Evolutionary conservation across 2,888 invertebrate genomes (phyloP).

Genomic region (Chymomyza fuscimana): DNA sequence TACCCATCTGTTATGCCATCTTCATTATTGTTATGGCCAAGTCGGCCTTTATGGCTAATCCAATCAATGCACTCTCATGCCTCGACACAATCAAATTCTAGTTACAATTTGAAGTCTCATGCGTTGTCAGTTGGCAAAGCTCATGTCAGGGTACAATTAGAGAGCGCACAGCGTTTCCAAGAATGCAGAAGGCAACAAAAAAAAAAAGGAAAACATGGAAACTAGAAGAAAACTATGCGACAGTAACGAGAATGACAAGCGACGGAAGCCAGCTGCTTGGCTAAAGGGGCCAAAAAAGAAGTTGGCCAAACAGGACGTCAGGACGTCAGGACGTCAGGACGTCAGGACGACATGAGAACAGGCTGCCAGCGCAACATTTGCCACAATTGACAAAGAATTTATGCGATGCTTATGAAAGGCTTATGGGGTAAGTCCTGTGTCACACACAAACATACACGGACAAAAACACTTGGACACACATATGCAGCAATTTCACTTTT

Average conservation of each 20-base stretch:
- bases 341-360: neutral
- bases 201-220: constrained; percentile 31
- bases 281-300: constrained; percentile 1
- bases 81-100: constrained; percentile 67
- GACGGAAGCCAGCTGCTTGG: constrained; percentile 16
- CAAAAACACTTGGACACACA: constrained; percentile 13
- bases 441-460: constrained; percentile 23
- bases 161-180: constrained; percentile 36
- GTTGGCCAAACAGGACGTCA: constrained; percentile 19
- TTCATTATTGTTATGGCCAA: constrained; percentile 26
- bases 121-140: constrained; percentile 14
- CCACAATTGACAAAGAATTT: constrained; percentile 72
- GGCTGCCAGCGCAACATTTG: constrained; percentile 45
- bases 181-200: neutral
- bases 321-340: neutral
- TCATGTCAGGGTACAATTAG: constrained; percentile 36
- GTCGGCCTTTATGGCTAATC: constrained; percentile 36
- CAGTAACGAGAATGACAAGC: constrained; percentile 43
- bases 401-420: constrained; percentile 68
- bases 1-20: neutral
- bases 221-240: constrained; percentile 27
- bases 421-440: constrained; percentile 59
- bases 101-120: constrained; percentile 57
- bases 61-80: constrained; percentile 65
- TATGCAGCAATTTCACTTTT: constrained; percentile 49